Evolutionary conservation across 1,140 invertebrate species (phyloP).

Genomic region (Brachionus calyciflorus): DNA sequence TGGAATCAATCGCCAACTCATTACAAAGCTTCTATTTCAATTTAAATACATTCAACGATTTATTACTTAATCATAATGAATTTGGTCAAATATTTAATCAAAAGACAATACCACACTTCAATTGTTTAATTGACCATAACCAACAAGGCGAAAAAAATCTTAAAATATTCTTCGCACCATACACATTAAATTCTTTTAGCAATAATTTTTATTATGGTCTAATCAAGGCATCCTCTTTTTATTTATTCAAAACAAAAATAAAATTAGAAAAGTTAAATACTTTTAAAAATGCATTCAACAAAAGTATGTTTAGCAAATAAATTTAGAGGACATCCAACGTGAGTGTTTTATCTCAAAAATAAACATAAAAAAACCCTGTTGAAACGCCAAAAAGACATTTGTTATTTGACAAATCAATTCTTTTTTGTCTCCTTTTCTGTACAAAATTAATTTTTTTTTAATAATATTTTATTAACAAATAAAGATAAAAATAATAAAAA

Average conservation of each 20-base stretch:
- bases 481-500: too few relatives aligned
- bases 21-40: constrained; percentile 3
- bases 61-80: not conserved
- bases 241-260: not conserved
- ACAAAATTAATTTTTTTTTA: too few relatives aligned
- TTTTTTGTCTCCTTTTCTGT: too few relatives aligned
- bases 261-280: not conserved
- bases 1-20: constrained; percentile 19
- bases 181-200: not conserved
- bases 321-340: too few relatives aligned
- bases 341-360: too few relatives aligned
- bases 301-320: too few relatives aligned
- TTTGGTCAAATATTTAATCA: not conserved
- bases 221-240: not conserved
- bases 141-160: not conserved
- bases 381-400: too few relatives aligned
- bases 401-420: too few relatives aligned
- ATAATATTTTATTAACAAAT: too few relatives aligned
- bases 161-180: not conserved
- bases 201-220: constrained; percentile 24
- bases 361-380: too few relatives aligned
- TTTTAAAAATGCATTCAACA: too few relatives aligned
- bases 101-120: not conserved
- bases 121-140: not conserved
- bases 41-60: constrained; percentile 16